Conservation (phyloP, 2,797 vertebrate genomes). For the Falco columbarius region DNA sequence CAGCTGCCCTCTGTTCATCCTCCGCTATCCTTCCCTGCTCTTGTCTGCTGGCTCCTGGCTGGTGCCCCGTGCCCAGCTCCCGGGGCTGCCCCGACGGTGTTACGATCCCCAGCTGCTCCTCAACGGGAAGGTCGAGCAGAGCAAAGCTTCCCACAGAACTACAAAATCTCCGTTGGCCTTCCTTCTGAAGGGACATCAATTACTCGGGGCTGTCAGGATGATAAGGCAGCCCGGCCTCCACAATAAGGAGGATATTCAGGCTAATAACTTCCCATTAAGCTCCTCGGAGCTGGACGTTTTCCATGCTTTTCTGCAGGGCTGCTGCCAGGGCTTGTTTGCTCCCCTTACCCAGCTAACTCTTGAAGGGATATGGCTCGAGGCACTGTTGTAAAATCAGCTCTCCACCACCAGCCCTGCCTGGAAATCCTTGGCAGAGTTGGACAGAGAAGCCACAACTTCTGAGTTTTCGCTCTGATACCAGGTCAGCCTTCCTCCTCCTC, state of each 20-base stretch:
- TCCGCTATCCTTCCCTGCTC: not conserved
- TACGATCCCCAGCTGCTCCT: not conserved
- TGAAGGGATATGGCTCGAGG: slow-evolving; percentile 29
- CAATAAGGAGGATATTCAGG: slow-evolving; percentile 56
- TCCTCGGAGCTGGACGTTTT: slow-evolving; percentile 44
- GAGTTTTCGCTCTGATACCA: not conserved
- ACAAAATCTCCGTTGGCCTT: slow-evolving; percentile 68
- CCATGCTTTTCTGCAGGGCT: slow-evolving; percentile 23
- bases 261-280: slow-evolving; percentile 71
- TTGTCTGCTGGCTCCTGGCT: not conserved
- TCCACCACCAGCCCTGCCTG: not conserved
- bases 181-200: slow-evolving; percentile 67
- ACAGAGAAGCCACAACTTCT: not conserved
- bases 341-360: slow-evolving; percentile 21
- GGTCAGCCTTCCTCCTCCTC: not conserved
- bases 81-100: not conserved
- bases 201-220: slow-evolving; percentile 67
- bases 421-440: not conserved
- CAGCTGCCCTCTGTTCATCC: not conserved
- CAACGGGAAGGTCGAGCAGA: slow-evolving; percentile 52
- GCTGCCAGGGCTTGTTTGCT: slow-evolving; percentile 54
- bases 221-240: slow-evolving; percentile 37
- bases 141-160: slow-evolving; percentile 57
- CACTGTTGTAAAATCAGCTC: not conserved
- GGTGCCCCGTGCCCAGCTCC: not conserved